phyloP scores from a whole-genome alignment of 2,888 invertebrate genomes.

The Reticulitermes lucifugus region DNA sequence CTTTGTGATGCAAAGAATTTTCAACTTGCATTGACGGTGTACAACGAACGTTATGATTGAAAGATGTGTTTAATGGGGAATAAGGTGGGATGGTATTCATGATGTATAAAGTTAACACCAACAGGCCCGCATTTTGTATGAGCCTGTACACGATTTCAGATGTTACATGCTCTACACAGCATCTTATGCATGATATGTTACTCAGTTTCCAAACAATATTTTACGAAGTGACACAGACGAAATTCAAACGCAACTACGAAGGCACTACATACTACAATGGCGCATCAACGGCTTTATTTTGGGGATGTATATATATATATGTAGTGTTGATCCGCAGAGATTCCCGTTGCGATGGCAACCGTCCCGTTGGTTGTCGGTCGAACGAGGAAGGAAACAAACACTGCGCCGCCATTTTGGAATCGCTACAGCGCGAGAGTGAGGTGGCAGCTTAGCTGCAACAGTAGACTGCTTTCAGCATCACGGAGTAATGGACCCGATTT shows the following conservation, averaged over 20 bases:
- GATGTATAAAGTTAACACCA: too few species aligned
- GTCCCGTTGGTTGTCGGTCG: constrained; percentile 38
- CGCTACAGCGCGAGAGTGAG: constrained; percentile 19
- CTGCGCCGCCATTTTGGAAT: constrained; percentile 43
- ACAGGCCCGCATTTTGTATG: too few species aligned
- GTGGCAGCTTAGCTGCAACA: constrained; percentile 21
- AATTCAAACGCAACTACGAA: neutral
- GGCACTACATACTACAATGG: neutral
- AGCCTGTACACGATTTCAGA: too few species aligned
- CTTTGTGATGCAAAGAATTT: too few species aligned
- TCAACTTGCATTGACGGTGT: too few species aligned
- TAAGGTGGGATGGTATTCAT: too few species aligned
- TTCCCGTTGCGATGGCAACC: constrained; percentile 40
- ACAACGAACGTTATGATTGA: too few species aligned
- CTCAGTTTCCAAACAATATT: too few species aligned
- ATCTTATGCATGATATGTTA: too few species aligned
- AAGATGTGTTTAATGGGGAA: too few species aligned
- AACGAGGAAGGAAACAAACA: constrained; percentile 36
- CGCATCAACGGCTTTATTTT: constrained; percentile 31
- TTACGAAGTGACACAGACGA: neutral
- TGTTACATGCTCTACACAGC: too few species aligned
- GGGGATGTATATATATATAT: neutral
- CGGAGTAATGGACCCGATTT: neutral
- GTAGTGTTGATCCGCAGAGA: constrained; percentile 35
- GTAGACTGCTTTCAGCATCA: neutral